Conservation (phyloP, 2,888 invertebrate genomes). For the Deilephila elpenor region DNA sequence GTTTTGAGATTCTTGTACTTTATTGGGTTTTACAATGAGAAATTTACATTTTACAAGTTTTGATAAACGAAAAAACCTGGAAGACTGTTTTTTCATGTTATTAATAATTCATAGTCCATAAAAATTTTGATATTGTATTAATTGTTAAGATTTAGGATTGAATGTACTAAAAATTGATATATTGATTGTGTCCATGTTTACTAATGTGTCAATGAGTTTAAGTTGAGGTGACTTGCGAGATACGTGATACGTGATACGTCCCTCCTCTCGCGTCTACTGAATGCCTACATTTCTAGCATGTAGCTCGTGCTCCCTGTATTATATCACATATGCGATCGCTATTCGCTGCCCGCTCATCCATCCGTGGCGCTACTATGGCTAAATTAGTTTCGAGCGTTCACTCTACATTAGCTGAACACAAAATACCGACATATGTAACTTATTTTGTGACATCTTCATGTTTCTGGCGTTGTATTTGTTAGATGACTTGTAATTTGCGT, state of each 20-base stretch:
- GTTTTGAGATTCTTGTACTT: constrained; percentile 76
- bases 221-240: constrained; percentile 1
- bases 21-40: constrained; percentile 71
- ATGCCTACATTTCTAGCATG: constrained; percentile 27
- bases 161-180: constrained; percentile 64
- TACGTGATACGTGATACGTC: background rate
- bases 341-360: background rate
- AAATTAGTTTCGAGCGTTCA: constrained; percentile 4
- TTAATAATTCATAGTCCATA: constrained; percentile 79
- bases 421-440: constrained; percentile 36
- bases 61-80: constrained; percentile 77
- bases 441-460: constrained; percentile 15
- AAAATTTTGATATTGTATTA: constrained; percentile 78
- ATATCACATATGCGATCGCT: background rate
- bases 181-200: constrained; percentile 38
- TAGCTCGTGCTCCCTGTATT: constrained; percentile 32
- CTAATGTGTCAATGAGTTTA: constrained; percentile 14
- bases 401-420: constrained; percentile 39
- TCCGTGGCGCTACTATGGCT: background rate
- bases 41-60: constrained; percentile 83
- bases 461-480: background rate
- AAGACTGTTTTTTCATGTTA: constrained; percentile 83
- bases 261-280: constrained; percentile 24
- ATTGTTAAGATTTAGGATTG: constrained; percentile 73
- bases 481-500: background rate